Conservation (phyloP, 2,888 invertebrate genomes). For the Drosophila sordidula region DNA sequence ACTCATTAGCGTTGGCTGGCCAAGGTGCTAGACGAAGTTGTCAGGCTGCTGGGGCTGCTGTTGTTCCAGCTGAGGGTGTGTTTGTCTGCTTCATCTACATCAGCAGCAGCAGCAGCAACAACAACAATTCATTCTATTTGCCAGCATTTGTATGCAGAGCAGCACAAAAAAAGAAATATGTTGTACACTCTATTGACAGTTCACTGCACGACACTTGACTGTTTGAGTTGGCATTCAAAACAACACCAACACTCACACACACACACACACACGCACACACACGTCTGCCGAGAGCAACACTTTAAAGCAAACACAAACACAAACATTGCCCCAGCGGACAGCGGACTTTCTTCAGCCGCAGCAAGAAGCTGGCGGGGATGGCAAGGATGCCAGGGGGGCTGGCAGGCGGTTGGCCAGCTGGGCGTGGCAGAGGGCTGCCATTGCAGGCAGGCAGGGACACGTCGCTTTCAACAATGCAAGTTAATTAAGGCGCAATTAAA, state of each 20-base stretch:
- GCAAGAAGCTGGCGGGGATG: constrained; percentile 16
- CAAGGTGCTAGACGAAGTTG: constrained; percentile 57
- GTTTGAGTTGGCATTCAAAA: constrained; percentile 78
- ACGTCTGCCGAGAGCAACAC: constrained; percentile 47
- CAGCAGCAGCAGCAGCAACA: constrained; percentile 23
- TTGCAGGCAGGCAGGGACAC: constrained; percentile 50
- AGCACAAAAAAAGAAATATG: constrained; percentile 41
- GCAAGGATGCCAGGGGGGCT: background rate
- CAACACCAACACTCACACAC: constrained; percentile 47
- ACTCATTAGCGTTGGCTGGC: constrained; percentile 67
- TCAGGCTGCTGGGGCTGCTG: constrained; percentile 19
- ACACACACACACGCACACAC: constrained; percentile 13
- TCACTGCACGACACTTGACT: constrained; percentile 79
- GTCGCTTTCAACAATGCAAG: constrained; percentile 72
- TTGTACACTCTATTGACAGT: constrained; percentile 76
- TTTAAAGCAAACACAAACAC: constrained; percentile 68
- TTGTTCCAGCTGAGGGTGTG: constrained; percentile 12
- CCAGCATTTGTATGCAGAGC: constrained; percentile 53
- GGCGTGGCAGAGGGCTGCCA: constrained; percentile 15
- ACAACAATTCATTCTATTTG: constrained; percentile 52
- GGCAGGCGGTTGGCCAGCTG: background rate
- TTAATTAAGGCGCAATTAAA: constrained; percentile 78
- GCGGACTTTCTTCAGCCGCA: constrained; percentile 61
- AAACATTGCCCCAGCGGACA: constrained; percentile 32
- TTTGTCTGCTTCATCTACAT: constrained; percentile 66